These are phyloP conservation scores for Lophura swinhoii DNA, from an alignment of 2,797 vertebrate species.

Conservation along the genomic window DNA sequence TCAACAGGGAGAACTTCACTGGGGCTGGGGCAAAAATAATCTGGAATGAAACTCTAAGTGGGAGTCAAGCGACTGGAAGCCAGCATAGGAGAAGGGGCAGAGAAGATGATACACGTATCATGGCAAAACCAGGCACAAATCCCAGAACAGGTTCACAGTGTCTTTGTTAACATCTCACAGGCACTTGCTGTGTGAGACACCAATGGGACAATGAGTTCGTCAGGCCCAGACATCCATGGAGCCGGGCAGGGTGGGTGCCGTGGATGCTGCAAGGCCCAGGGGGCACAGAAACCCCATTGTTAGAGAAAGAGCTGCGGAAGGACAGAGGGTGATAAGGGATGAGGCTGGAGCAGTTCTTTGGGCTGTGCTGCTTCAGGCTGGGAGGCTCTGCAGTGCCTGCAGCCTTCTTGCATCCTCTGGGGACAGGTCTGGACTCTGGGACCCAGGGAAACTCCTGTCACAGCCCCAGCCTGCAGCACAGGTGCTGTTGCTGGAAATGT, in stretches of 20 bases:
- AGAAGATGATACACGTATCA: not conserved
- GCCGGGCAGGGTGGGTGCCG: not conserved
- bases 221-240: not conserved
- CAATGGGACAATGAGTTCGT: not conserved
- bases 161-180: accelerated
- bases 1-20: not conserved
- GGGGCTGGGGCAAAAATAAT: not conserved
- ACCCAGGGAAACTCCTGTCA: not conserved
- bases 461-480: not conserved
- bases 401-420: not conserved
- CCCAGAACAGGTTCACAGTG: not conserved
- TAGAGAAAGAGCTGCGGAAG: not conserved
- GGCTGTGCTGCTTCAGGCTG: accelerated
- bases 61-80: not conserved
- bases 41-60: not conserved
- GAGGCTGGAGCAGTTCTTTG: not conserved
- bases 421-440: not conserved
- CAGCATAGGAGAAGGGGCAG: not conserved
- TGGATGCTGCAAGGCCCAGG: not conserved
- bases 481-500: not conserved
- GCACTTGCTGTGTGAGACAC: not conserved
- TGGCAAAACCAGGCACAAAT: not conserved
- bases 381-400: not conserved
- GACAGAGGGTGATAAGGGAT: not conserved
- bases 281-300: not conserved